phyloP scores from a whole-genome alignment of 2,797 vertebrate species.

The Enteromius argenteus region DNA sequence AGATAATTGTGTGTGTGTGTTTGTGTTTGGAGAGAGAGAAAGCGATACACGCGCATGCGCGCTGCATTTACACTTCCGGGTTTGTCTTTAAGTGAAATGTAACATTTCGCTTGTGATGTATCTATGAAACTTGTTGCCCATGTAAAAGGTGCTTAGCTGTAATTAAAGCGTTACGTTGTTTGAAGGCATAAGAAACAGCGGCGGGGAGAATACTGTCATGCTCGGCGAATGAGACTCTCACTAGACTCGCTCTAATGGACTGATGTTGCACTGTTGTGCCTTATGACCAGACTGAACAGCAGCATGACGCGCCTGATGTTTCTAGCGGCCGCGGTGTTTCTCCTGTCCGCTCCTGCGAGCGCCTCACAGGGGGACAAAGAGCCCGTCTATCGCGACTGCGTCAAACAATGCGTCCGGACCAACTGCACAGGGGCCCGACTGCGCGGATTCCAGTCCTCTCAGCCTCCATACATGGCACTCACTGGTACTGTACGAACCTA shows the following conservation, averaged over 20 bases:
- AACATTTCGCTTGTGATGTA: slow-evolving; percentile 3
- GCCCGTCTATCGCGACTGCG: slow-evolving; percentile 93
- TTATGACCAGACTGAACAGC: slow-evolving; percentile 44
- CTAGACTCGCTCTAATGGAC: slow-evolving; percentile 18
- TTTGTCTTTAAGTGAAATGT: slow-evolving; percentile 28
- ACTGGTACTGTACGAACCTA: slow-evolving; percentile 81
- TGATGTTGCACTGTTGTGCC: slow-evolving; percentile 41
- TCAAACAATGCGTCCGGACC: slow-evolving; percentile 86
- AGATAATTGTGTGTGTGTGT: not conserved
- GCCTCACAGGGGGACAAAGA: slow-evolving; percentile 92
- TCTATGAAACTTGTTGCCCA: slow-evolving; percentile 11
- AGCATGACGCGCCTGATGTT: slow-evolving; percentile 74
- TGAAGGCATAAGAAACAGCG: not conserved
- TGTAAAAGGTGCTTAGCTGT: not conserved
- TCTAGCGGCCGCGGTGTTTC: slow-evolving; percentile 68
- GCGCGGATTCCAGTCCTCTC: slow-evolving; percentile 86
- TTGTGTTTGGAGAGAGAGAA: not conserved
- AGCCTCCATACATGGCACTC: slow-evolving; percentile 93
- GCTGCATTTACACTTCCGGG: slow-evolving; percentile 35
- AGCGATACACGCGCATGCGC: not conserved
- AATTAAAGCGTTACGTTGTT: not conserved
- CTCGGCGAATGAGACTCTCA: not conserved
- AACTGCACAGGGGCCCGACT: slow-evolving; percentile 91
- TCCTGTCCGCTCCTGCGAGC: slow-evolving; percentile 66
- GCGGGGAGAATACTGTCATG: slow-evolving; percentile 19